Percentiles rank a stretch among this genome's conserved stretches.
phyloP scores from a whole-genome alignment of 2,113 vertebrate genomes.

The Mastomys coucha region DNA sequence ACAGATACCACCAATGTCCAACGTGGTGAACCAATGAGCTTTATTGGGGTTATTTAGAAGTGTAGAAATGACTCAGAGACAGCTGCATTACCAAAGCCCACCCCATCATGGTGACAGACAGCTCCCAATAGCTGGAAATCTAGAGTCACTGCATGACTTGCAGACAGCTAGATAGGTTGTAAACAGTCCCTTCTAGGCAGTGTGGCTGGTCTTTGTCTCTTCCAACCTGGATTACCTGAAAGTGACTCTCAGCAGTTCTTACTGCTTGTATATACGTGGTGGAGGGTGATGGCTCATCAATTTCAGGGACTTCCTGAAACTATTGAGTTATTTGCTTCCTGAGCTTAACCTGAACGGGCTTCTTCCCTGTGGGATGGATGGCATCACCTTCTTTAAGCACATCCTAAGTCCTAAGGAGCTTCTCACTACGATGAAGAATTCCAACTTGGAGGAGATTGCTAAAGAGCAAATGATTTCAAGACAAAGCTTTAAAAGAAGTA shows the following conservation, averaged over 20 bases:
- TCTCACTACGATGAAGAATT: not conserved
- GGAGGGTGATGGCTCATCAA: not conserved
- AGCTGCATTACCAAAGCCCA: not conserved
- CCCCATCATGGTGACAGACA: not conserved
- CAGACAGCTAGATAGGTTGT: not conserved
- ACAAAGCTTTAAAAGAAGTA: not conserved
- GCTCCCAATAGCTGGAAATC: not conserved
- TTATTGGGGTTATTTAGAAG: not conserved
- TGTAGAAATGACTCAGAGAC: not conserved
- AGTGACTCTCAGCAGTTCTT: not conserved
- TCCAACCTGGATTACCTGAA: not conserved
- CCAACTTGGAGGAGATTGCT: not conserved
- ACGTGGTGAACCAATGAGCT: not conserved
- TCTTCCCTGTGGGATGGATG: not conserved
- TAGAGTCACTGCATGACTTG: not conserved
- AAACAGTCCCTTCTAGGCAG: not conserved
- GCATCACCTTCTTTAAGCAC: not conserved
- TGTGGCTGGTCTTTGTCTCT: not conserved
- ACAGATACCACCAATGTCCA: not conserved
- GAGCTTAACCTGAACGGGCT: not conserved
- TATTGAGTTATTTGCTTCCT: not conserved
- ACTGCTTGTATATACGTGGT: not conserved
- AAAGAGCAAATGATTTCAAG: not conserved
- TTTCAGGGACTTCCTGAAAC: not conserved
- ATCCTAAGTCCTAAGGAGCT: not conserved